Percentiles rank a stretch among this genome's conserved stretches.
These are phyloP conservation scores for Netelia fuscicornis DNA, from an alignment of 2,888 invertebrate genomes.

Conservation along the genomic window DNA sequence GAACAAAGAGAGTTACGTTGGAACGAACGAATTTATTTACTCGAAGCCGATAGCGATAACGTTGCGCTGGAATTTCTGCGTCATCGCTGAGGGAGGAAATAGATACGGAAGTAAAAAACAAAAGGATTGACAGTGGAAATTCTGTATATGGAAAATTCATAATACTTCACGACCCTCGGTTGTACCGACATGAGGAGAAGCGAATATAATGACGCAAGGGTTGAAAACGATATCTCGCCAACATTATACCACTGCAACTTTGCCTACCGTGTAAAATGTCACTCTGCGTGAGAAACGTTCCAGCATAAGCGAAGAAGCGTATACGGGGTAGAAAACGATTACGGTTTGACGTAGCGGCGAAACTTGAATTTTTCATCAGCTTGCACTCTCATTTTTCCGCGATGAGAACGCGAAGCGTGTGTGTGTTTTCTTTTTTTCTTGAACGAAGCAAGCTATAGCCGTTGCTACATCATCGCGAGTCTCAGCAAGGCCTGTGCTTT, in stretches of 20 bases:
- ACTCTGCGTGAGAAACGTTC: conserved; percentile 50
- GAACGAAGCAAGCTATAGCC: conserved; percentile 9
- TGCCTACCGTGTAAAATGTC: conserved; percentile 45
- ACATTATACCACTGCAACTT: conserved; percentile 9
- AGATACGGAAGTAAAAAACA: conserved; percentile 42
- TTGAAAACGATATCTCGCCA: conserved; percentile 37
- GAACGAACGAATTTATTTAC: conserved; percentile 11
- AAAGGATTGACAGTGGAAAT: conserved; percentile 41
- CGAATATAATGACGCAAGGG: conserved; percentile 33
- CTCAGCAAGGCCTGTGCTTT: neutral
- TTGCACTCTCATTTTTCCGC: conserved; percentile 18
- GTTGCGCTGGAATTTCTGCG: conserved; percentile 43
- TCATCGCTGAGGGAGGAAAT: conserved; percentile 33
- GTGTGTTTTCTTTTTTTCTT: neutral
- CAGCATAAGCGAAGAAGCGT: conserved; percentile 10
- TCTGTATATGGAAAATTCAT: conserved; percentile 30
- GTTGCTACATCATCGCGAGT: neutral
- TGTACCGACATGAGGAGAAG: conserved; percentile 13
- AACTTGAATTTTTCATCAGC: conserved; percentile 52
- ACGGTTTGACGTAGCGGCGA: conserved; percentile 35
- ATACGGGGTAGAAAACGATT: conserved; percentile 43
- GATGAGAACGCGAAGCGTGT: conserved; percentile 7
- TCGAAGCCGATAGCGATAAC: conserved; percentile 15
- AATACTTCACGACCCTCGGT: conserved; percentile 15
- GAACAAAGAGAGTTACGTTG: neutral